Percentiles rank a stretch among this genome's conserved stretches.
Conservation (phyloP, 1,140 invertebrate genomes). For the Berghia stephanieae region DNA sequence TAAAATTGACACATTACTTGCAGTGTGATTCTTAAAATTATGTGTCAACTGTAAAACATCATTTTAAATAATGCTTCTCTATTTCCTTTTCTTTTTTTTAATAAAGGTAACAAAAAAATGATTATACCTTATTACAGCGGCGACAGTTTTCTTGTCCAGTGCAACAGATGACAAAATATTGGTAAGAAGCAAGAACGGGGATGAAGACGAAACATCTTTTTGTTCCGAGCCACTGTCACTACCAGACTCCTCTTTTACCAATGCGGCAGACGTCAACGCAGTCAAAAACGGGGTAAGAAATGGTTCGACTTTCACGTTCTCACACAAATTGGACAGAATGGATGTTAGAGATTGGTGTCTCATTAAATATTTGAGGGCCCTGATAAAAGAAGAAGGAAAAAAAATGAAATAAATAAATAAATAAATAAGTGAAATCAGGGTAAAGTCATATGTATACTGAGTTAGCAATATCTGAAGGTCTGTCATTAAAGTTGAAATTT, state of each 20-base stretch:
- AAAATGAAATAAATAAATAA: no score
- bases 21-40: no score
- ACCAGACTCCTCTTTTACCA: not conserved
- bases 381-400: no score
- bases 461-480: no score
- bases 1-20: no score
- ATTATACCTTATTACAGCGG: not conserved
- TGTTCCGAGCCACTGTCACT: constrained; percentile 23
- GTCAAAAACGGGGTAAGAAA: constrained; percentile 23
- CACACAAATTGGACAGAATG: not conserved
- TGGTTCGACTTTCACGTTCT: constrained; percentile 6
- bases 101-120: not conserved
- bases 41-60: no score
- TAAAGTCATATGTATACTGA: no score
- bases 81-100: no score
- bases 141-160: not conserved
- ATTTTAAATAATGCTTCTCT: no score
- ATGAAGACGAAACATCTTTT: not conserved
- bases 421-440: no score
- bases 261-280: not conserved
- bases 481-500: no score
- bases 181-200: constrained; percentile 13
- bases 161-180: constrained; percentile 9
- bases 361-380: constrained; percentile 23
- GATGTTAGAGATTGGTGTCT: constrained; percentile 1